These are phyloP conservation scores for Corynorhinus townsendii DNA, from an alignment of 2,113 vertebrate species.

Conservation along the genomic window DNA sequence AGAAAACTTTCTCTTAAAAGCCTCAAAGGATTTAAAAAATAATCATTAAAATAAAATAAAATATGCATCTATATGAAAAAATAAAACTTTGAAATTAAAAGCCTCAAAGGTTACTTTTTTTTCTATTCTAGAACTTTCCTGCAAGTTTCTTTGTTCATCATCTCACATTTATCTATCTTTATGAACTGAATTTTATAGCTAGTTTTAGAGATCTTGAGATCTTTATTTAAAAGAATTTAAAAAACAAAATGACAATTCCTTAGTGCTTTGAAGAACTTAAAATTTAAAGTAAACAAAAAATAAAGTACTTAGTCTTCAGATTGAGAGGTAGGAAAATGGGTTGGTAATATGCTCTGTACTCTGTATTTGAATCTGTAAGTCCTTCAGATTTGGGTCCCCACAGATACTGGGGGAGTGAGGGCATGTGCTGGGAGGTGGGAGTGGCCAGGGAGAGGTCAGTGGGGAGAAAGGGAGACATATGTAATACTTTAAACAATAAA, in stretches of 20 bases:
- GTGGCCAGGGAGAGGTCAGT: too few species aligned
- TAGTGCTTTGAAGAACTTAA: neutral
- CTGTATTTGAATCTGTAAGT: neutral
- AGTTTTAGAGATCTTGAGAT: neutral
- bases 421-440: too few species aligned
- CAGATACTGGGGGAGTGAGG: too few species aligned
- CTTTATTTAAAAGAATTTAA: slow-evolving; percentile 15
- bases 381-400: neutral
- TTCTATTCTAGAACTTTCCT: neutral
- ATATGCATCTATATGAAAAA: too few species aligned
- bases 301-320: neutral
- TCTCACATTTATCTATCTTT: slow-evolving; percentile 4
- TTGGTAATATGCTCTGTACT: neutral
- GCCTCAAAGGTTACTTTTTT: neutral
- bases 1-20: slow-evolving; percentile 23
- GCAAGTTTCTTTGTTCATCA: neutral
- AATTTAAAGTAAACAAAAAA: slow-evolving; percentile 1
- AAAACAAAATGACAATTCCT: slow-evolving; percentile 5
- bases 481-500: too few species aligned
- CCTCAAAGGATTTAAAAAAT: too few species aligned
- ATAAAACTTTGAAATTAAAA: neutral
- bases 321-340: neutral
- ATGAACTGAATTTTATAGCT: neutral
- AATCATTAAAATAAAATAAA: too few species aligned
- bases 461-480: too few species aligned